A percentile compares a stretch with the other conserved stretches of the same genome.
Evolutionary conservation across 2,888 invertebrate genomes (phyloP).

Genomic region (Acleris sparsana): DNA sequence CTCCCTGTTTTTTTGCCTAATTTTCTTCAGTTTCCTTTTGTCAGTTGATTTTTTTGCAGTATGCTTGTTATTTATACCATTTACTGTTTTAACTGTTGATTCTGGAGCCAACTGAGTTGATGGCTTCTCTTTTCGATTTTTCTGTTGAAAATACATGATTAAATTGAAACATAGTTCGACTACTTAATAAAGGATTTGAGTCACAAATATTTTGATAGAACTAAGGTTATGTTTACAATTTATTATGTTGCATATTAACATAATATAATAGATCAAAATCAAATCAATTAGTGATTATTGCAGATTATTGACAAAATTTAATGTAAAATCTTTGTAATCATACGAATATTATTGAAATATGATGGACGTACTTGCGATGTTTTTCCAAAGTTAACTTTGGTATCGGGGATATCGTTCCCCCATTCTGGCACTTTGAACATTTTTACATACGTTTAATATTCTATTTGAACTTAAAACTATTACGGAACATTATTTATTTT

Average conservation of each 20-base stretch:
- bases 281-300: not conserved
- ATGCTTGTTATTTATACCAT: conserved; percentile 20
- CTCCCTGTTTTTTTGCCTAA: conserved; percentile 30
- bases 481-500: conserved; percentile 1
- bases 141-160: conserved; percentile 27
- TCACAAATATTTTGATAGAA: not conserved
- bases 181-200: too few species aligned
- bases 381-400: conserved; percentile 47
- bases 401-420: conserved; percentile 56
- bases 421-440: conserved; percentile 68
- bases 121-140: conserved; percentile 32
- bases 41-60: conserved; percentile 31
- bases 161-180: too few species aligned
- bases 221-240: conserved; percentile 32
- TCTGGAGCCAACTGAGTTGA: not conserved
- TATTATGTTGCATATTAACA: too few species aligned
- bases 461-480: conserved; percentile 2
- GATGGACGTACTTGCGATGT: conserved; percentile 45
- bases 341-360: not conserved
- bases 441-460: conserved; percentile 32
- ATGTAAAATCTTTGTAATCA: too few species aligned
- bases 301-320: not conserved
- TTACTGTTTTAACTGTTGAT: conserved; percentile 12
- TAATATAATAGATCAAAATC: not conserved
- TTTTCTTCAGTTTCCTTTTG: conserved; percentile 38